These are phyloP conservation scores for Acronicta aceris DNA, from an alignment of 2,888 invertebrate genomes.

Conservation along the genomic window DNA sequence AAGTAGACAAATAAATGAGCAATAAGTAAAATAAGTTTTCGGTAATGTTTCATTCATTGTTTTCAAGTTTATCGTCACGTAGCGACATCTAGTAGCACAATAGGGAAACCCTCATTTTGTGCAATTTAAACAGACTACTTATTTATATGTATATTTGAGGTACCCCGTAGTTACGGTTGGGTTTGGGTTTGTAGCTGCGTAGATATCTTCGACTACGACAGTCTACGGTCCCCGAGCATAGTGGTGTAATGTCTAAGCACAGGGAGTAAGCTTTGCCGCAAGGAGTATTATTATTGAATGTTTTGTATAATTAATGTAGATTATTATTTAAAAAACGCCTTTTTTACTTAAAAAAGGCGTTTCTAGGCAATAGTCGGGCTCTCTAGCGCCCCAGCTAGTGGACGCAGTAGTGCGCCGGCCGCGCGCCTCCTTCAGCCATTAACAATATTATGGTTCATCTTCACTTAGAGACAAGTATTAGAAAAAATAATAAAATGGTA, in stretches of 20 bases:
- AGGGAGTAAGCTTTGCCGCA: slow-evolving; percentile 73
- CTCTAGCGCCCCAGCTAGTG: slow-evolving; percentile 76
- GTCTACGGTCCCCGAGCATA: slow-evolving; percentile 68
- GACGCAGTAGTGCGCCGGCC: slow-evolving; percentile 78
- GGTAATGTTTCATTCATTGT: slow-evolving; percentile 21
- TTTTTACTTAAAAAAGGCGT: slow-evolving; percentile 63
- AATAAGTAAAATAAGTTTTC: slow-evolving; percentile 41
- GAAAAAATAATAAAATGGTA: slow-evolving; percentile 81
- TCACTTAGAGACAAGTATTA: slow-evolving; percentile 85
- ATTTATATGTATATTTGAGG: slow-evolving; percentile 65
- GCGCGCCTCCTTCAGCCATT: slow-evolving; percentile 84
- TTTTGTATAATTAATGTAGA: slow-evolving; percentile 75
- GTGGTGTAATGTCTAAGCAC: slow-evolving; percentile 66
- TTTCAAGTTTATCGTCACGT: slow-evolving; percentile 23
- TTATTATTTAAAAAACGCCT: slow-evolving; percentile 71
- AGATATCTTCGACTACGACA: slow-evolving; percentile 52
- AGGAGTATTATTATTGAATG: slow-evolving; percentile 74
- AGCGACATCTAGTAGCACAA: slow-evolving; percentile 50
- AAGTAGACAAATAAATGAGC: slow-evolving; percentile 31
- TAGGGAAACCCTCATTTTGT: slow-evolving; percentile 56
- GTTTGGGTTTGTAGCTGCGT: slow-evolving; percentile 70
- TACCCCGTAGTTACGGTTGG: slow-evolving; percentile 71
- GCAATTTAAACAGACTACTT: slow-evolving; percentile 54
- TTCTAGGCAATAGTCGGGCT: slow-evolving; percentile 67
- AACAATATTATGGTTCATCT: slow-evolving; percentile 84